Percentiles rank a stretch among this genome's conserved stretches.
Evolutionary conservation across 2,888 invertebrate species (phyloP).

Genomic region (Rhodophaea formosa): DNA sequence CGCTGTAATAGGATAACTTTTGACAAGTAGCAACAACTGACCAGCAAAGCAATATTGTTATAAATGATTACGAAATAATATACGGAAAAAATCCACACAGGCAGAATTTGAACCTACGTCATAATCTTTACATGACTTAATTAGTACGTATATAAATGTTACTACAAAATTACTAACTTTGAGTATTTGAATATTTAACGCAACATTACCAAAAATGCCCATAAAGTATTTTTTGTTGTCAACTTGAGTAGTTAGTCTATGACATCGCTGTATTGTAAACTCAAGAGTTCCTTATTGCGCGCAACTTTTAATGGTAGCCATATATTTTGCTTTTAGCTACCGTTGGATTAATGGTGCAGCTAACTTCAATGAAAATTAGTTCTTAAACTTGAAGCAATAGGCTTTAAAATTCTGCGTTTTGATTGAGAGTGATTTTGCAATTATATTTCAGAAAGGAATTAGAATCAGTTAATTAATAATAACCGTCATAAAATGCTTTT

Average conservation of each 20-base stretch:
- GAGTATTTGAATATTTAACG: too few relatives aligned
- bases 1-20: too few relatives aligned
- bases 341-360: not conserved
- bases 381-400: not conserved
- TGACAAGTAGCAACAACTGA: too few relatives aligned
- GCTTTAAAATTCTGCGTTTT: not conserved
- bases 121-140: too few relatives aligned
- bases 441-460: not conserved
- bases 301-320: slow-evolving; percentile 12
- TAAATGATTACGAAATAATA: too few relatives aligned
- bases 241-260: not conserved
- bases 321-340: slow-evolving; percentile 17
- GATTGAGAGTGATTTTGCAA: not conserved
- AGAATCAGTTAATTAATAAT: not conserved
- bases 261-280: slow-evolving; percentile 1
- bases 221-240: not conserved
- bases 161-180: too few relatives aligned
- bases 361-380: not conserved
- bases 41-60: too few relatives aligned
- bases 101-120: too few relatives aligned
- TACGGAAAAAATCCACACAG: too few relatives aligned
- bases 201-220: too few relatives aligned
- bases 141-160: too few relatives aligned
- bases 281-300: slow-evolving; percentile 8
- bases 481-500: not conserved